Evolutionary conservation across 2,113 vertebrate species (phyloP), one percentile per base, ranked within the genome.

Genomic region (Festucalex cinctus): DNA sequence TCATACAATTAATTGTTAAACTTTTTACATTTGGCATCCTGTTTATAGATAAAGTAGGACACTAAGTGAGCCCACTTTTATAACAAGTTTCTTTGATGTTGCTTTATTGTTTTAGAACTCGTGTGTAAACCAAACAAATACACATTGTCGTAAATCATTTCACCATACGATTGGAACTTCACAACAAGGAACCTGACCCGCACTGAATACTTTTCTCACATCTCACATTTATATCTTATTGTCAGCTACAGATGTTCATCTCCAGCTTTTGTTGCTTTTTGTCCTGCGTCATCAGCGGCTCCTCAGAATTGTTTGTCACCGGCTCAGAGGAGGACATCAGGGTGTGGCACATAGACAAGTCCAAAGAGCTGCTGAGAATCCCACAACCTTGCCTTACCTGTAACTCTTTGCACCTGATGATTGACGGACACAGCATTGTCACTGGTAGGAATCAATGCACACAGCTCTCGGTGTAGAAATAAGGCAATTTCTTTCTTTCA

Each of bases 271-370:
- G 9, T 32, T 44, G 20, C 57, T 19, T 71, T 10, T 65, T 26
- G 24, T 26, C 9, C 1, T 62, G 59, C 59, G n/a, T 75, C n/a
- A 61, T 0, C 12, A 97, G 96, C 66, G 94, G 88, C 37, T 91
- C 88, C 0, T 93, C 93, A 0, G 94, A 96, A 63, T 81, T 97
- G 8, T 98, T 98, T 68, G 94, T 89, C 46, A 94, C 95, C 41
- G 97, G 95, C 71, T 94, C 95, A 64, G 88, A 89, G 76, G 91
- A 86, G 13, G 94, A 96, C 66, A 96, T 97, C 74, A 88, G 94
- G 46, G 81, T 97, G 36, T 98, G 96, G 95, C 90, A 93, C 83
- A 91, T 90, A 0, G 73, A 86, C 0, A 89, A 90, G 16, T 87
- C 86, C 75, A 92, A 85, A 87, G 95, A 98, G 79, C 88, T 95